Evolutionary conservation across 2,797 vertebrate species (phyloP).

Genomic region (Hypotaenidia philippensis): DNA sequence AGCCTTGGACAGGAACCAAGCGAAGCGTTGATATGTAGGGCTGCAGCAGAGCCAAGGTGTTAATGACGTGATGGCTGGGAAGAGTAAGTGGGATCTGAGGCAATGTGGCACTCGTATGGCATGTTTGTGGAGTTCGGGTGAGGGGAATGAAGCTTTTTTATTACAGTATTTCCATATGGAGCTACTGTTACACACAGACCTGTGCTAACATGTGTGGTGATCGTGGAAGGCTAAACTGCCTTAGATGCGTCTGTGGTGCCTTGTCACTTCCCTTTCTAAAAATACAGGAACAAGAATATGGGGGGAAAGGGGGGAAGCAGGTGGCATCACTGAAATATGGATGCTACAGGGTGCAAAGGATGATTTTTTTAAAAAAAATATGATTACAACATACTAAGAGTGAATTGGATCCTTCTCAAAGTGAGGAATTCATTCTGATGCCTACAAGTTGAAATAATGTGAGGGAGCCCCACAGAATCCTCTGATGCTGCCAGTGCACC

Average conservation of each 20-base stretch:
- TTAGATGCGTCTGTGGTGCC: neutral
- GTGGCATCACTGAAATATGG: neutral
- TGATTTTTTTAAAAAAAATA: too few species aligned
- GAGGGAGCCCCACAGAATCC: neutral
- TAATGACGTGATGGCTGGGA: neutral
- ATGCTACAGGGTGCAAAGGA: neutral
- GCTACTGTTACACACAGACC: neutral
- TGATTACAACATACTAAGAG: neutral
- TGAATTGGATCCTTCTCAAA: constrained; percentile 26
- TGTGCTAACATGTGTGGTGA: neutral
- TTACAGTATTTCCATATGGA: constrained; percentile 12
- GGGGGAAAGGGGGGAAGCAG: neutral
- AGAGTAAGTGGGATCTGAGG: neutral
- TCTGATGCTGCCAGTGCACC: neutral
- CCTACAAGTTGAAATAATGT: neutral
- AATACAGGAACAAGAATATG: neutral
- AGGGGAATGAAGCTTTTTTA: neutral
- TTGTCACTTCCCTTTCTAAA: neutral
- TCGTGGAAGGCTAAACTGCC: fast-evolving
- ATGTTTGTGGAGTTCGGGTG: neutral
- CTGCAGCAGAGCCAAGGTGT: neutral
- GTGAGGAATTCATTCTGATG: neutral
- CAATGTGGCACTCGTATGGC: neutral
- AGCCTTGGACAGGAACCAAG: neutral
- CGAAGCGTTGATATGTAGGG: neutral